Conservation (phyloP, 2,113 vertebrate genomes). For the Aldabrachelys gigantea region DNA sequence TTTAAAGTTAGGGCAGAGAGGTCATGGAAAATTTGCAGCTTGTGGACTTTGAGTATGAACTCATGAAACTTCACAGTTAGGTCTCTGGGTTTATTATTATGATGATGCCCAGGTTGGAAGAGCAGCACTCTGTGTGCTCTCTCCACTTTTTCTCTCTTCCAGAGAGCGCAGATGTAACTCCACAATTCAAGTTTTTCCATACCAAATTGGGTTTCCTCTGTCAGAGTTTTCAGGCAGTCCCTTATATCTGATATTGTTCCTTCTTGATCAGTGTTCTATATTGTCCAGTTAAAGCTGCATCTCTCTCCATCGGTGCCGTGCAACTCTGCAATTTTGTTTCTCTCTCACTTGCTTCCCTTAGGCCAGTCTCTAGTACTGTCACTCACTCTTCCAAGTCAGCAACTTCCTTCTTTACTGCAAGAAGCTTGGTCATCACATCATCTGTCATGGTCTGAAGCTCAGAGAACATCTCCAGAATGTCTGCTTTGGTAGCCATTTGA, state of each 20-base stretch:
- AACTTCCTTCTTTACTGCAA: not conserved
- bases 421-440: not conserved
- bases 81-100: not conserved
- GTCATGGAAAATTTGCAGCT: not conserved
- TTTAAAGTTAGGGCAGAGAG: not conserved
- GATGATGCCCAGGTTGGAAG: not conserved
- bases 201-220: not conserved
- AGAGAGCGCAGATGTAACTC: not conserved
- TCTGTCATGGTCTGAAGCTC: not conserved
- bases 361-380: not conserved
- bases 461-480: not conserved
- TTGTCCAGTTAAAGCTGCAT: not conserved
- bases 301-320: not conserved
- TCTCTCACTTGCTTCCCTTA: not conserved
- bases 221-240: not conserved
- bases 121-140: not conserved
- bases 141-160: not conserved
- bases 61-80: not conserved
- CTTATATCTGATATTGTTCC: not conserved
- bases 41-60: not conserved
- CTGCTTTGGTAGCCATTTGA: not conserved
- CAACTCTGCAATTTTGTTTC: not conserved
- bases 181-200: not conserved
- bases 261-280: not conserved
- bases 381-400: not conserved